These are phyloP conservation scores for Phymatocera aterrima DNA, from an alignment of 2,888 invertebrate species.

Conservation along the genomic window DNA sequence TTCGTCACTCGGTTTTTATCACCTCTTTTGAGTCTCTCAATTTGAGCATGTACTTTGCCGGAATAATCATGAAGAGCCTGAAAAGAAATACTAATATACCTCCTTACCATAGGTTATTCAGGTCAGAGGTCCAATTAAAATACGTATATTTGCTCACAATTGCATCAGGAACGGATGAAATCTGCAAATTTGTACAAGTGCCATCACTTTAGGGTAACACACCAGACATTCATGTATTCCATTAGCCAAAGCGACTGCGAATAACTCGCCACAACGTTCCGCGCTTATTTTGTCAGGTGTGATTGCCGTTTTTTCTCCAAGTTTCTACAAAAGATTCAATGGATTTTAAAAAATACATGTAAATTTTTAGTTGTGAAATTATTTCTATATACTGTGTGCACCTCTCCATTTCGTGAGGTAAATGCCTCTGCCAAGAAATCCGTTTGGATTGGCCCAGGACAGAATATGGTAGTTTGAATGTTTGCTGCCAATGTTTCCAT, in stretches of 20 bases:
- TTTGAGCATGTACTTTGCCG: constrained; percentile 57
- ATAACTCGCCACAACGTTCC: constrained; percentile 78
- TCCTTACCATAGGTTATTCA: neutral
- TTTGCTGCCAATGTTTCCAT: constrained; percentile 79
- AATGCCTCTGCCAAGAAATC: constrained; percentile 83
- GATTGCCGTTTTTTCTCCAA: constrained; percentile 70
- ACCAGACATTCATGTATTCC: constrained; percentile 83
- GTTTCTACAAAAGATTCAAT: constrained; percentile 65
- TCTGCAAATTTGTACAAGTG: constrained; percentile 59
- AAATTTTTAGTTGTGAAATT: too few species aligned
- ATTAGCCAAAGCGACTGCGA: constrained; percentile 79
- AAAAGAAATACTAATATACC: constrained; percentile 17
- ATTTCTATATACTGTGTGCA: constrained; percentile 62
- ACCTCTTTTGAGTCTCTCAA: constrained; percentile 62
- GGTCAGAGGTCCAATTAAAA: neutral
- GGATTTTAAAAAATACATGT: constrained; percentile 49
- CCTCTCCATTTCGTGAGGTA: constrained; percentile 80
- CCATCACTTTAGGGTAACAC: constrained; percentile 65
- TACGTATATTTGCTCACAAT: constrained; percentile 56
- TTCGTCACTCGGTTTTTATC: constrained; percentile 45
- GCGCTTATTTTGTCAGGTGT: constrained; percentile 77
- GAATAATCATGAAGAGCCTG: constrained; percentile 57
- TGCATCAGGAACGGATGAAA: constrained; percentile 63
- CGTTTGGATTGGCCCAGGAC: constrained; percentile 87
- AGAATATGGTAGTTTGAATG: constrained; percentile 82